Base-by-base conservation (phyloP, 2,888 invertebrate species). In the Cerastis leucographa region DNA sequence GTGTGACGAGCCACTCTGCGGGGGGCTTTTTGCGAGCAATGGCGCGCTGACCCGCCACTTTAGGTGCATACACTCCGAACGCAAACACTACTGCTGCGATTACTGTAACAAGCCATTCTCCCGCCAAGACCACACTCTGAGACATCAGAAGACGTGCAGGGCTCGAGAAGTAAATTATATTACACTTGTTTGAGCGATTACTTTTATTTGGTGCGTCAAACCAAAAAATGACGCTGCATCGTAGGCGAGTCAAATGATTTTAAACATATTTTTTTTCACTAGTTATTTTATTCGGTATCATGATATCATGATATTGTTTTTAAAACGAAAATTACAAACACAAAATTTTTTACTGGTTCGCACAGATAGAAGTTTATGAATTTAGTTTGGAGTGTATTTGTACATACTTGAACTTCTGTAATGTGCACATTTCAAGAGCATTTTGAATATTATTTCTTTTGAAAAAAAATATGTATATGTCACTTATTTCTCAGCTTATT, bases 121-220 rank as follows among this genome's bases (percentile, higher is more conserved):
- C 19, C 74, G 74, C 49, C n/a, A 59, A 61, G 77, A 74, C 40
- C 5, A 42, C 29, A n/a, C 49, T 1, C 7, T 17, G 29, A 76
- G 42, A 12, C 74, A 76, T 22, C 25, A 40, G 1, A 42, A 64
- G 22, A 8, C 3, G 0, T 42, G 76, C 46, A 46, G 25, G 8
- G 22, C 22, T 17, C 59, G 76, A 61, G 3, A 17, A 76, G 8
- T 59, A 74, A 74, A 25, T n/a, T 6, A 11, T 25, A 22, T 49
- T 46, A 25, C 22, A 35, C 35, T 14, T 29, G 29, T 44, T 44
- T 74, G 22, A 14, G 46, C n/a, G 40, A 19, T 19, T 35, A 9
- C n/a, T 17, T 74, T 44, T 25, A 56, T 51, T n/a, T 3, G 11
- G 4, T 22, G 12, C n/a, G 11, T 54, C 54, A 8, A 22, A 22